These are phyloP conservation scores for Pachyuromys duprasi DNA, from an alignment of 2,797 vertebrate species.

Conservation along the genomic window DNA sequence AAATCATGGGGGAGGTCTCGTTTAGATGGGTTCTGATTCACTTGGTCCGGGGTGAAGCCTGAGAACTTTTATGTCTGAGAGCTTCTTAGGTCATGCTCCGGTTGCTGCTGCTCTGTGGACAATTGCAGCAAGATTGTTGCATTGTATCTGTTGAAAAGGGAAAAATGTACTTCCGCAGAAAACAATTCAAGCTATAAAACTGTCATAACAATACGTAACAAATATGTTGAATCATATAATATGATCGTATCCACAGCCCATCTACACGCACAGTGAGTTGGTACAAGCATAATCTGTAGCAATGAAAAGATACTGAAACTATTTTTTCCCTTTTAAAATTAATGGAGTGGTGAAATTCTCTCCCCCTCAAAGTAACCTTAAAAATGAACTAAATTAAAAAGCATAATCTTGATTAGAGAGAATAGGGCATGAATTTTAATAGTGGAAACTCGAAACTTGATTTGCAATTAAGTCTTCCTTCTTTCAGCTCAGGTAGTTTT, in stretches of 20 bases:
- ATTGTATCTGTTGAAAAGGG: not conserved
- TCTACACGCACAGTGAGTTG: not conserved
- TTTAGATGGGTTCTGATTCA: constrained; percentile 1
- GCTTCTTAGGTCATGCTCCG: not conserved
- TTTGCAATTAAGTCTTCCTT: constrained; percentile 1
- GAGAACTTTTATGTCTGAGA: constrained; percentile 13
- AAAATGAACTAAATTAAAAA: constrained; percentile 26
- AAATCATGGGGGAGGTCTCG: not conserved
- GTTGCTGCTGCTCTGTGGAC: not conserved
- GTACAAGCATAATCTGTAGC: not conserved
- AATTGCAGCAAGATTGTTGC: not conserved
- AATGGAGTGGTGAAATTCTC: not conserved
- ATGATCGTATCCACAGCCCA: not conserved
- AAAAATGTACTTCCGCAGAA: not conserved
- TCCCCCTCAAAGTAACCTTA: not conserved
- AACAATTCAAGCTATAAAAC: not conserved
- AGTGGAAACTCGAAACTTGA: not conserved
- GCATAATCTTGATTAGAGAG: not conserved
- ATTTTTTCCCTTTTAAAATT: not conserved
- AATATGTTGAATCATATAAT: not conserved
- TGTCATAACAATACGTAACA: not conserved
- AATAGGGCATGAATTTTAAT: not conserved
- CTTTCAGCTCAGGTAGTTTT: not conserved
- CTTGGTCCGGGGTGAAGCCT: not conserved
- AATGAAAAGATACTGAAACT: not conserved